A percentile compares a stretch with the other conserved stretches of the same genome.
These are phyloP conservation scores for Chymomyza procnemis DNA, from an alignment of 2,888 invertebrate genomes.

Conservation along the genomic window DNA sequence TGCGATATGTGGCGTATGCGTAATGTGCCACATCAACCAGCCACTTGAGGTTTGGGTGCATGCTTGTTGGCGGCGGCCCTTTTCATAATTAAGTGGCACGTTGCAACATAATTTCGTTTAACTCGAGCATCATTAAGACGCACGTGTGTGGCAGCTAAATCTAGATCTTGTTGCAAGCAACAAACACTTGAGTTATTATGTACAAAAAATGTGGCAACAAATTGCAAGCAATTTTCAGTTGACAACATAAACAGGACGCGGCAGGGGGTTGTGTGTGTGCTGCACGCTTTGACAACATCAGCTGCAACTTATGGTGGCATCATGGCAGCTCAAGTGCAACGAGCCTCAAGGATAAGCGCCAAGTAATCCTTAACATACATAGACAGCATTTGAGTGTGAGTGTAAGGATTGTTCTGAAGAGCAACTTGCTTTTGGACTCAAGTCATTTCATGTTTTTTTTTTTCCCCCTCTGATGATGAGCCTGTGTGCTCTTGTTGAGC, in stretches of 20 bases:
- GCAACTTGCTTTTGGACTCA: not conserved
- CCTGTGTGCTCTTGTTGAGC: slow-evolving; percentile 24
- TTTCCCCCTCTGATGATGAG: slow-evolving; percentile 3
- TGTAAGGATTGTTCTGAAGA: not conserved
- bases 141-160: slow-evolving; percentile 39
- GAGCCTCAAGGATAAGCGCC: slow-evolving; percentile 37
- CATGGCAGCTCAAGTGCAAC: slow-evolving; percentile 17
- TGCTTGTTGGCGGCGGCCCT: slow-evolving; percentile 45
- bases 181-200: slow-evolving; percentile 69
- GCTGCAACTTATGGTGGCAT: not conserved
- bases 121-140: slow-evolving; percentile 64
- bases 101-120: slow-evolving; percentile 20
- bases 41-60: slow-evolving; percentile 47
- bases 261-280: slow-evolving; percentile 3
- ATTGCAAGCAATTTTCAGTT: slow-evolving; percentile 65
- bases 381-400: not conserved
- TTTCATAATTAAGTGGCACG: slow-evolving; percentile 64
- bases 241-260: slow-evolving; percentile 45
- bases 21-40: slow-evolving; percentile 16
- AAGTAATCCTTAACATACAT: slow-evolving; percentile 26
- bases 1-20: slow-evolving; percentile 42
- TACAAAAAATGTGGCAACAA: slow-evolving; percentile 32
- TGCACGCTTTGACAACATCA: slow-evolving; percentile 20
- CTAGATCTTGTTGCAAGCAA: slow-evolving; percentile 58
- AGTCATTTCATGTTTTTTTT: slow-evolving; percentile 30